Base-by-base conservation (phyloP, 2,888 invertebrate genomes). In the Dicranocentrus wangi region DNA sequence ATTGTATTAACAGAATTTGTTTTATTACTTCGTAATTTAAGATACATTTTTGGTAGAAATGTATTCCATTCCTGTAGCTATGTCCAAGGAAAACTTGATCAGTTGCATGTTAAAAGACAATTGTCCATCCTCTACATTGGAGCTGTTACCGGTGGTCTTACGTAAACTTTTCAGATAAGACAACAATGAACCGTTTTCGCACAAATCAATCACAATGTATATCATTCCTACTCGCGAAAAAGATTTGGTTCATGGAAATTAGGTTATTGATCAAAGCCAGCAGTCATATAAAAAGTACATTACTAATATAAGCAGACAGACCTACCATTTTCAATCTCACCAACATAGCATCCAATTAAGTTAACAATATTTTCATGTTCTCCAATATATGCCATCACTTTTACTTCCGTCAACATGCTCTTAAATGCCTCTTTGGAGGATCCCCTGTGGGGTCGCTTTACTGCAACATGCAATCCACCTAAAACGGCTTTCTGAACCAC, bases 361-460 rank as follows among this genome's bases (percentile, higher is more conserved):
- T 21, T 23, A 1, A 75, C 58, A 1, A 75, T 8, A 58, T 66
- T 66, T 10, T 65, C 21, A 43, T 75, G 75, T 13, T 39, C 17
- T 2, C 75, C 75, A 15, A 75, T 21, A 58, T 55, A 58, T 15
- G 19, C 28, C 10, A 75, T 2, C 0, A 75, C 19, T 43, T 75
- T 75, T 0, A 75, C 63, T 58, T 75, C 66, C 13, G 15, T 17
- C 2, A 75, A 43, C 0, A 75, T 10, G 10, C 19, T 55, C 28
- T 55, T 66, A 1, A 75, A 10, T 15, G 43, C 19, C 13, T 0
- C 25, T 10, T 47, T 17, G 0, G 66, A 47, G 47, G 8, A 47
- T 3, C 17, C 47, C 15, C 5, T 2, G 15, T 8, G 13, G n/a
- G 47, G 47, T 15, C 2, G 2, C n/a, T 47, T 47, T 8, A 47